Conservation (phyloP, 2,113 vertebrate genomes). For the Otus sunia region DNA sequence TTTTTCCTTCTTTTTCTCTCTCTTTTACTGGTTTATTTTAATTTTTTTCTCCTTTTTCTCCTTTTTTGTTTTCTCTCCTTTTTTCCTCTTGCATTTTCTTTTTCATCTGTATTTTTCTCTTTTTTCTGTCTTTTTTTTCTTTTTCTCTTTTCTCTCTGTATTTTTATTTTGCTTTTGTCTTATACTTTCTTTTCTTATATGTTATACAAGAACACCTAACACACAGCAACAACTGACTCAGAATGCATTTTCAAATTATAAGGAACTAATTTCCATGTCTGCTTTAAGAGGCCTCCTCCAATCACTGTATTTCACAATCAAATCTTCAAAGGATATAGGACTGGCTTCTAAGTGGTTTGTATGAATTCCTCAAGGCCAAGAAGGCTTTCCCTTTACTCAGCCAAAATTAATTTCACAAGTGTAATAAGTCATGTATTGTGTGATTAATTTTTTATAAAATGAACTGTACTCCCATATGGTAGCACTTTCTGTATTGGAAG, state of each 20-base stretch:
- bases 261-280: slow-evolving; percentile 11
- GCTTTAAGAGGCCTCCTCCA: neutral
- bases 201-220: neutral
- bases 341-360: slow-evolving; percentile 4
- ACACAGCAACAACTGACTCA: neutral
- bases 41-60: neutral
- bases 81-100: neutral
- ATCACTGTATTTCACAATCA: slow-evolving; percentile 27
- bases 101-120: neutral
- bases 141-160: neutral
- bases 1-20: too few relatives aligned
- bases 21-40: too few relatives aligned
- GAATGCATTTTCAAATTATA: neutral
- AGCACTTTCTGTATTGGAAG: neutral
- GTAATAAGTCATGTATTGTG: neutral
- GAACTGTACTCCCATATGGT: neutral
- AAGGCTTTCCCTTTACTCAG: neutral
- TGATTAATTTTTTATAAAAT: neutral
- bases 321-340: slow-evolving; percentile 31
- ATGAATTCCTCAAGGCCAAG: slow-evolving; percentile 7
- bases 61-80: neutral
- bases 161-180: neutral
- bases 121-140: too few relatives aligned
- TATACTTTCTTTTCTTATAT: neutral
- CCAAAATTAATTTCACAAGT: slow-evolving; percentile 19